Evolutionary conservation across 2,888 invertebrate species (phyloP), one percentile per base, ranked within the genome.

Genomic region (Abrostola triplasia): DNA sequence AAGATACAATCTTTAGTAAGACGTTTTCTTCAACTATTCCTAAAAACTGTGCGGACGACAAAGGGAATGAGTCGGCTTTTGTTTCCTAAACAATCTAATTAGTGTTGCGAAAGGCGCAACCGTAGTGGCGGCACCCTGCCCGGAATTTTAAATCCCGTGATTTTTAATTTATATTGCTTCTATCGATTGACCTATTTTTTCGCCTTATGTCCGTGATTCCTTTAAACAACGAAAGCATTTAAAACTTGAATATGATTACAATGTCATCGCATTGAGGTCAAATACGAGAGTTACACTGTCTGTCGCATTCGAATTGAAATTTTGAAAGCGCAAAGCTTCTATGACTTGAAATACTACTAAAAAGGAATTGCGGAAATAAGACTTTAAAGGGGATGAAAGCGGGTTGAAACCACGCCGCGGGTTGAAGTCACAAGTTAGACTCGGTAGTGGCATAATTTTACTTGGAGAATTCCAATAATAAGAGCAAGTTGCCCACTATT

Each of bases 71-170:
- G 78, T 77, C 66, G 64, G 70, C 84, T 82, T 84, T 87, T 87
- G 87, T 86, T 85, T 81, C 78, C 81, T 79, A 85, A 86, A 86
- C 87, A 87, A 87, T 86, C 84, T 86, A 87, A 87, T 87, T 86
- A 86, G 85, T 84, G 84, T 83, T 64, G 81, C 79, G 77, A 84
- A 81, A 84, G 84, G 76, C 81, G 75, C 56, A 41, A 60, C 51
- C 49, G 13, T 50, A 59, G 54, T 62, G 59, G 59, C 57, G 55
- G 44, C 57, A 47, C 44, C n/a, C n/a, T 4, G 9, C 13, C 8
- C 44, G 70, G 42, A 60, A 56, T 11, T 47, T 36, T 48, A 36
- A n/a, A 56, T 24, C 10, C 50, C 48, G 44, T 54, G 24, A 6
- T 44, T 54, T n/a, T 47, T 8, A 40, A 38, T 53, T 40, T 47